phyloP scores from a whole-genome alignment of 2,888 invertebrate species.

The Troides aeacus region DNA sequence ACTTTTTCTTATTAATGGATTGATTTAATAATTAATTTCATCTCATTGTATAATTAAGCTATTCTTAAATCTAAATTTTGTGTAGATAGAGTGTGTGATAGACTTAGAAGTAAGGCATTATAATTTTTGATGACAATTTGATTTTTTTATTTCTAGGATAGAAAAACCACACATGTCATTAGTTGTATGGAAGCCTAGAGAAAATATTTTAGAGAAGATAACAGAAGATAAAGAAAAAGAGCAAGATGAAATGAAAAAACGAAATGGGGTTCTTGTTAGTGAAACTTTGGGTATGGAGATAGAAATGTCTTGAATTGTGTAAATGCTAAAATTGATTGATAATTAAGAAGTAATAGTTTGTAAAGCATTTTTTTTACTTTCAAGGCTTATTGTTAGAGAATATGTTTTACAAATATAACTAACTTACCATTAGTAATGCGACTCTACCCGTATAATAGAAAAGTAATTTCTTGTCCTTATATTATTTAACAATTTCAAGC shows the following conservation, averaged over 20 bases:
- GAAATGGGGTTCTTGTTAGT: conserved; percentile 58
- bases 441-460: not conserved
- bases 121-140: not conserved
- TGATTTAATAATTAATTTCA: no score
- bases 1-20: no score
- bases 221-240: conserved; percentile 55
- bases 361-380: not conserved
- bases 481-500: not conserved
- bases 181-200: conserved; percentile 90
- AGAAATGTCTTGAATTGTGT: conserved; percentile 58
- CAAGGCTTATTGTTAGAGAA: not conserved
- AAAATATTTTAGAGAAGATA: conserved; percentile 63
- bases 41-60: not conserved
- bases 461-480: not conserved
- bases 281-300: conserved; percentile 57
- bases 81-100: not conserved
- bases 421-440: not conserved
- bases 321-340: not conserved
- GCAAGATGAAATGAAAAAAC: conserved; percentile 46
- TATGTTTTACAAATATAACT: not conserved
- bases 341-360: not conserved
- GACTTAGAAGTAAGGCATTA: no score
- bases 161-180: conserved; percentile 89
- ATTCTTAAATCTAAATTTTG: not conserved
- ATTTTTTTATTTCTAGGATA: conserved; percentile 56